These are phyloP conservation scores for Entomyzon cyanotis DNA, from an alignment of 2,113 vertebrate genomes.

Conservation along the genomic window DNA sequence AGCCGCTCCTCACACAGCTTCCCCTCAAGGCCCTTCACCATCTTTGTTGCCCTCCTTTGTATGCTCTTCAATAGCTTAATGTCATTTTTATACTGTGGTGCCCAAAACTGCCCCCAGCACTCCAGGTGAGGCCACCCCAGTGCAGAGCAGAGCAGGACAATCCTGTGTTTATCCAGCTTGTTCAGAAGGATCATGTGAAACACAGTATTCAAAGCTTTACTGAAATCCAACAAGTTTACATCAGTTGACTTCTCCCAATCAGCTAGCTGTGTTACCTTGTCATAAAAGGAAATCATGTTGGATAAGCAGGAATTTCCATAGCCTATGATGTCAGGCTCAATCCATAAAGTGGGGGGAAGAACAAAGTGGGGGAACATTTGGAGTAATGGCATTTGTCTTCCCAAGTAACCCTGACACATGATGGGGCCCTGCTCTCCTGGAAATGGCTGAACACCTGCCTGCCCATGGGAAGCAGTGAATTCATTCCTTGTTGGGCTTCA, in stretches of 20 bases:
- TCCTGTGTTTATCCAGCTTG: not conserved
- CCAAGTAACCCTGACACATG: not conserved
- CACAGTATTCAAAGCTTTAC: not conserved
- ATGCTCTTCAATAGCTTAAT: rapidly evolving
- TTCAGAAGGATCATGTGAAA: not conserved
- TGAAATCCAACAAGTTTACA: not conserved
- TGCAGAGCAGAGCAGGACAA: rapidly evolving
- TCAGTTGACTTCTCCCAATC: not conserved
- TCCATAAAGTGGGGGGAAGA: not conserved
- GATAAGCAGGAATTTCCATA: not conserved
- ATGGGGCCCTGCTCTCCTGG: not conserved
- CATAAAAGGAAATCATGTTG: not conserved
- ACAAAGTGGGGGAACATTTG: not conserved
- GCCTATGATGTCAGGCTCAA: not conserved
- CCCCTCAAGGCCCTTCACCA: not conserved
- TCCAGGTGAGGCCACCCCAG: rapidly evolving
- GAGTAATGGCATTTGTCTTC: not conserved
- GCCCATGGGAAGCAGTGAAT: not conserved
- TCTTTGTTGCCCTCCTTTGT: rapidly evolving
- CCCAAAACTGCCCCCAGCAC: not conserved
- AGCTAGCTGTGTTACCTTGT: not conserved
- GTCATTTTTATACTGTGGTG: rapidly evolving
- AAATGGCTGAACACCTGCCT: not conserved
- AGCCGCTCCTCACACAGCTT: rapidly evolving
- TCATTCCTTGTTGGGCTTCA: not conserved